phyloP scores from a whole-genome alignment of 2,113 vertebrate species.

The Cheirogaleus medius region DNA sequence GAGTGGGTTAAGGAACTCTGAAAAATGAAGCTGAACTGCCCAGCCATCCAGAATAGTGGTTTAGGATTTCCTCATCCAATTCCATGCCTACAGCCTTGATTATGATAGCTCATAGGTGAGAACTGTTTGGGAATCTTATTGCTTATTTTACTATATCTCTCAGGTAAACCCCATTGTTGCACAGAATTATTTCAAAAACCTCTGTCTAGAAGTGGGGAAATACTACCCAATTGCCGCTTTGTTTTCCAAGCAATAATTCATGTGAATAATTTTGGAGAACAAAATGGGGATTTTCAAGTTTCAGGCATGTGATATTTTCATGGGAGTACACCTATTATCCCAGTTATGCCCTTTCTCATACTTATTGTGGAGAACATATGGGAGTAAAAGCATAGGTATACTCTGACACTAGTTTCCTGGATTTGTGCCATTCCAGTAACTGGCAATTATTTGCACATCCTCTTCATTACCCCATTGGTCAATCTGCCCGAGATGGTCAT shows the following conservation, averaged over 20 bases:
- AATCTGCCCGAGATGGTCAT: background rate
- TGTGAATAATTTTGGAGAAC: background rate
- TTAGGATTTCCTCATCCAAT: background rate
- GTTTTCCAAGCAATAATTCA: background rate
- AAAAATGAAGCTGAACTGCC: background rate
- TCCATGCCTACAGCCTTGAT: background rate
- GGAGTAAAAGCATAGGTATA: background rate
- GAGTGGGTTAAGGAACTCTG: background rate
- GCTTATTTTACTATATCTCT: background rate
- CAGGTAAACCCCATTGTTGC: background rate
- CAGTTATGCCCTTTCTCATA: background rate
- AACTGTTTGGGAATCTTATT: background rate
- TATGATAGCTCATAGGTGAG: background rate
- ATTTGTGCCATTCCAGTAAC: background rate
- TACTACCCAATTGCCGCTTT: background rate
- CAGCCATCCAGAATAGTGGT: background rate
- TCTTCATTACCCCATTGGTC: background rate
- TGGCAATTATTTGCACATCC: too few species aligned
- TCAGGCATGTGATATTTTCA: background rate
- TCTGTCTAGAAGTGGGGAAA: background rate
- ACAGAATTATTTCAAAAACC: constrained; percentile 18
- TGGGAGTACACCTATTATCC: background rate
- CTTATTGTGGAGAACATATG: background rate
- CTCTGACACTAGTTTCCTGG: background rate
- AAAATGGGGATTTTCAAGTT: background rate